phyloP scores from a whole-genome alignment of 2,797 vertebrate species.

The Dicrostonyx torquatus region DNA sequence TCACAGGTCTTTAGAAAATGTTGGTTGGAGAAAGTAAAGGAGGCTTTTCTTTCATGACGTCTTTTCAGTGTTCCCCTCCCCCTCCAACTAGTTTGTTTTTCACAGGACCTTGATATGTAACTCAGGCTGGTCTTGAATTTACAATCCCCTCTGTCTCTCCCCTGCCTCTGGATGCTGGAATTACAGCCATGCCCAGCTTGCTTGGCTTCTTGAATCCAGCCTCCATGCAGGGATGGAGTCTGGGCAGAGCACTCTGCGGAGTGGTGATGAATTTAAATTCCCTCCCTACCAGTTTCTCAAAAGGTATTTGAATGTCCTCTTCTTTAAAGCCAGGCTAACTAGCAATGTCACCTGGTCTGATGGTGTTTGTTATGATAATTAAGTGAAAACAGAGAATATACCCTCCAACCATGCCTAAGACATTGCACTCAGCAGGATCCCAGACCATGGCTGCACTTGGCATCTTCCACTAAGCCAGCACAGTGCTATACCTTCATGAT shows the following conservation, averaged over 20 bases:
- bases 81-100: neutral
- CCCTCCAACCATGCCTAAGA: neutral
- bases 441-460: fast-evolving
- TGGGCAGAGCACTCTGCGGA: neutral
- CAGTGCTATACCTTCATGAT: neutral
- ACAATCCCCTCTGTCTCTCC: neutral
- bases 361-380: neutral
- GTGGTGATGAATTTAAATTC: neutral
- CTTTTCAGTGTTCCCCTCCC: neutral
- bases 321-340: neutral
- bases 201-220: neutral
- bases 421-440: neutral
- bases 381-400: slow-evolving; percentile 3
- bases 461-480: neutral
- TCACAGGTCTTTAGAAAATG: neutral
- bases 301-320: neutral
- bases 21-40: neutral
- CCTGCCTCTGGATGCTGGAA: neutral
- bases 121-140: neutral
- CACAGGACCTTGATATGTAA: neutral
- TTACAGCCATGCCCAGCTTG: neutral
- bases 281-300: neutral
- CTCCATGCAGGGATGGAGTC: fast-evolving
- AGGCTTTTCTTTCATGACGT: neutral
- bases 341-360: neutral